phyloP scores from a whole-genome alignment of 2,888 invertebrate species.

The Athalia rosae region DNA sequence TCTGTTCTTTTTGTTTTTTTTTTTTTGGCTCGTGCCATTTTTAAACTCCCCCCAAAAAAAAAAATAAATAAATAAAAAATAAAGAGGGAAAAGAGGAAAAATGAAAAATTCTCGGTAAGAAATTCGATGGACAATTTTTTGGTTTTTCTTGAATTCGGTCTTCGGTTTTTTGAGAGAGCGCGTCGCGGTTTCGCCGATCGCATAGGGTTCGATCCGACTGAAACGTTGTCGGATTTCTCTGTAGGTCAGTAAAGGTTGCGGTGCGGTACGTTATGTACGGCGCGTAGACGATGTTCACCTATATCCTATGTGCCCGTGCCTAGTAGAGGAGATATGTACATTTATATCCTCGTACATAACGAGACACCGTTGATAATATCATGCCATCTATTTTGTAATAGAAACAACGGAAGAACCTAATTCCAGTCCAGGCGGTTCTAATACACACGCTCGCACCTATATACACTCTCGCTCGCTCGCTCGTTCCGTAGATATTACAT shows the following conservation, averaged over 20 bases:
- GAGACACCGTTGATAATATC: slow-evolving; percentile 60
- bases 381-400: slow-evolving; percentile 73
- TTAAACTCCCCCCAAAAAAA: too few relatives aligned
- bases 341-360: neutral
- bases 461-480: neutral
- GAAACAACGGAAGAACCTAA: slow-evolving; percentile 73
- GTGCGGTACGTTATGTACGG: neutral
- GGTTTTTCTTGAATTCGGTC: neutral
- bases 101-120: neutral
- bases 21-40: too few relatives aligned
- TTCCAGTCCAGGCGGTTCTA: slow-evolving; percentile 62
- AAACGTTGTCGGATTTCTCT: neutral
- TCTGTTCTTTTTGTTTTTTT: too few relatives aligned
- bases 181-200: too few relatives aligned
- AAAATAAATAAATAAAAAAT: too few relatives aligned
- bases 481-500: neutral
- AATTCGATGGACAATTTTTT: neutral
- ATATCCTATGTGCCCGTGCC: neutral
- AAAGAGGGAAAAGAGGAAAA: neutral
- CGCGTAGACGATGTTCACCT: neutral
- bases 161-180: too few relatives aligned
- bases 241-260: slow-evolving; percentile 29
- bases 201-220: too few relatives aligned
- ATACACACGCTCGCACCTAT: slow-evolving; percentile 34
- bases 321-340: neutral